Percentiles rank a stretch among this genome's conserved stretches.
phyloP scores from a whole-genome alignment of 1,140 invertebrate genomes.

The Drosophila ambigua region DNA sequence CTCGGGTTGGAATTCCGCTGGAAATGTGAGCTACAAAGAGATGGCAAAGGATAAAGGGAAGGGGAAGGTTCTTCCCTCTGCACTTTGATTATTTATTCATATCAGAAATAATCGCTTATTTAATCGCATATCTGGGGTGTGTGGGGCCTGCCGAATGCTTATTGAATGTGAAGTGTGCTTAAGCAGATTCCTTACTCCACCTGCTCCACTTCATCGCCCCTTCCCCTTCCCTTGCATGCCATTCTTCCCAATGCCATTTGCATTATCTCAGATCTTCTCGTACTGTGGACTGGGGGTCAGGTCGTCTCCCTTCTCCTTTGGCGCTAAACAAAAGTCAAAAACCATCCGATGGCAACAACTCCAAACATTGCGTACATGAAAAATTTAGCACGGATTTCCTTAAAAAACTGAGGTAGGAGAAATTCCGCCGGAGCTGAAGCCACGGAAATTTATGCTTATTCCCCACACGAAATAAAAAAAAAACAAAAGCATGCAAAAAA shows the following conservation, averaged over 20 bases:
- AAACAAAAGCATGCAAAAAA: constrained; percentile 27
- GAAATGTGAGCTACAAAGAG: constrained; percentile 12
- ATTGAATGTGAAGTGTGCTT: constrained; percentile 65
- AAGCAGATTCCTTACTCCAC: constrained; percentile 9
- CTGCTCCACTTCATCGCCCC: not conserved
- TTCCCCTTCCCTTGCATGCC: too few relatives aligned
- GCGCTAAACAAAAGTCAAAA: constrained; percentile 69
- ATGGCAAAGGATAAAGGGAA: too few relatives aligned
- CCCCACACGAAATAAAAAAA: constrained; percentile 8
- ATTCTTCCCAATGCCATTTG: constrained; percentile 42
- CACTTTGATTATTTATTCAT: constrained; percentile 57
- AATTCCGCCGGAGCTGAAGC: constrained; percentile 48
- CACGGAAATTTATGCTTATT: constrained; percentile 47
- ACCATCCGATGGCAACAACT: constrained; percentile 42
- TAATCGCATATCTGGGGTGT: constrained; percentile 51
- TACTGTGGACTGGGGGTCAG: not conserved
- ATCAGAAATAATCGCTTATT: constrained; percentile 72
- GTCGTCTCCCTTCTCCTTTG: not conserved
- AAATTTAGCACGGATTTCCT: constrained; percentile 70
- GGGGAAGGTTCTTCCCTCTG: not conserved
- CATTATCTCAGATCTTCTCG: constrained; percentile 56
- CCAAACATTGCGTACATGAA: constrained; percentile 44
- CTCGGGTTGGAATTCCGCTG: not conserved
- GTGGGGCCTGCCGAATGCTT: constrained; percentile 24
- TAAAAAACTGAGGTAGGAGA: not conserved